Evolutionary conservation across 2,113 vertebrate genomes (phyloP).

Genomic region (Crotalus tigris): DNA sequence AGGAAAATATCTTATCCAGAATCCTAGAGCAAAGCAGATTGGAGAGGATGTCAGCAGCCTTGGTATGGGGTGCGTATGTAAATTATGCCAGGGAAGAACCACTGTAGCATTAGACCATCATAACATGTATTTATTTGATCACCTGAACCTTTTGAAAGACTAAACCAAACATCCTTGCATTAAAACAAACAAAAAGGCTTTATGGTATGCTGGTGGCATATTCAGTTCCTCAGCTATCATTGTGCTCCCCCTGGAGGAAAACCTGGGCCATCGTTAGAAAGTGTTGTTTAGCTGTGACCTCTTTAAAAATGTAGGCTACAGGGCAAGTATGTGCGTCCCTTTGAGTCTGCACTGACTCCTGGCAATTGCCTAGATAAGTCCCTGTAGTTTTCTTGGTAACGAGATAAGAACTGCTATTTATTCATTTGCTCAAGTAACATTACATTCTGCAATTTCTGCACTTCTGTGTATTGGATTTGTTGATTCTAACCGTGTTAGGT

Average conservation of each 20-base stretch:
- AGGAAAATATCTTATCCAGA: neutral
- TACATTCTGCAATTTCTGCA: neutral
- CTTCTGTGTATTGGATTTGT: neutral
- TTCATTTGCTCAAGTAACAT: neutral
- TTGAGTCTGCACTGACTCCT: neutral
- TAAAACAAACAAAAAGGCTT: neutral
- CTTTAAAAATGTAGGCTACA: neutral
- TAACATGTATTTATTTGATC: neutral
- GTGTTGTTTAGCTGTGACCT: neutral
- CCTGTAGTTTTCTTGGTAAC: neutral
- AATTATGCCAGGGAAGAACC: neutral
- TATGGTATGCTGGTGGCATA: neutral
- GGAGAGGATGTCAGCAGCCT: neutral
- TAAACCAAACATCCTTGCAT: neutral
- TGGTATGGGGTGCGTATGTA: neutral
- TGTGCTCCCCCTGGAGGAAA: constrained; percentile 16
- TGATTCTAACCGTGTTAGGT: neutral
- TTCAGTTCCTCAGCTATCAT: neutral
- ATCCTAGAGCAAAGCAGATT: neutral
- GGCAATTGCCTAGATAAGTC: neutral
- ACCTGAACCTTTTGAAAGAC: neutral
- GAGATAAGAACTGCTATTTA: neutral
- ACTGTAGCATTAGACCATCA: neutral
- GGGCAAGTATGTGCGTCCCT: neutral
- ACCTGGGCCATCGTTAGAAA: neutral